Base-by-base conservation (phyloP, 2,888 invertebrate genomes). In the Lacanobia wlatinum region DNA sequence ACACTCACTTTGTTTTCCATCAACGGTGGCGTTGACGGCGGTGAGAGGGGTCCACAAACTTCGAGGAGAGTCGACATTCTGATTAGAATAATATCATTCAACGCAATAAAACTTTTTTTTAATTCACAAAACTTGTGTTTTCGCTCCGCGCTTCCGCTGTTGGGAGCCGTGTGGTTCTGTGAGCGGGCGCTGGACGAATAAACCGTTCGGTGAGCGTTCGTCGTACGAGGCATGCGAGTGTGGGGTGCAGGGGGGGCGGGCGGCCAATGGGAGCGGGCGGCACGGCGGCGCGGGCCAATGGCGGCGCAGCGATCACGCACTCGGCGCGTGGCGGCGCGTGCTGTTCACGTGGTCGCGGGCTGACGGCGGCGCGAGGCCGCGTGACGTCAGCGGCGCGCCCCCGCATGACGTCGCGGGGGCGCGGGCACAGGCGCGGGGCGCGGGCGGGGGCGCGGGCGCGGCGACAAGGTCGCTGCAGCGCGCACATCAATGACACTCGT, bases 301-400 rank as follows among this genome's bases (percentile, higher is more conserved):
- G 90, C 89, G 84, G 88, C 66, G 77, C 66, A 83, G 90, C 91
- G 96, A 97, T 97, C 98, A 98, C 97, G 97, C 98, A 97, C 95
- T 95, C 94, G 93, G 96, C 96, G 98, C 98, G 97, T 98, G 98
- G 96, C 97, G 93, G 94, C 95, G 97, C 97, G 97, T 97, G 97
- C 92, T 97, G 97, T 98, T 98, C 98, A 98, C 98, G 98, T 98
- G 98, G 97, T 97, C 97, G 94, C 94, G 94, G 97, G 96, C 97
- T 98, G 98, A 97, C 97, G 94, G 92, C 90, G 38, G 59, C 40
- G 59, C 59, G 94, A 93, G 96, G 94, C 96, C 96, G 92, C 90
- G 94, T 96, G 96, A 96, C 96, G 96, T 96, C 96, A 96, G 92
- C 96, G 96, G 94, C 96, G 95, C 96, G 94, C 96, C 96, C 95